A percentile compares a stretch with the other conserved stretches of the same genome.
Conservation (phyloP, 92 coral and sea anemone genomes). For the Parazoanthus swiftii region DNA sequence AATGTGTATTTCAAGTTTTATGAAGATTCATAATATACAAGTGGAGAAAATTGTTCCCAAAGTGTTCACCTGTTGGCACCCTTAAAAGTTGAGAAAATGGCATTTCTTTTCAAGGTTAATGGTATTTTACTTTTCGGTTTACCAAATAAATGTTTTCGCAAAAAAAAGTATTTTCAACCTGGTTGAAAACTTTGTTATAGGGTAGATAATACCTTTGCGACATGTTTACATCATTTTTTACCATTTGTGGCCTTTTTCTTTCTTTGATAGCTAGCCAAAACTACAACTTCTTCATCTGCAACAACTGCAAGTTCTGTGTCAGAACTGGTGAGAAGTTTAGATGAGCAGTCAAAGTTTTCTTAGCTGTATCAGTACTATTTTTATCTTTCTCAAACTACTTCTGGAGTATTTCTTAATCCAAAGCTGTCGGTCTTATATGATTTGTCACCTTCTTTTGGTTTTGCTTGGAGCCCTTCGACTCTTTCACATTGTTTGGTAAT, state of each 20-base stretch:
- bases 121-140: too few species aligned
- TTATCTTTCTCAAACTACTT: neutral
- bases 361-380: conserved; percentile 11
- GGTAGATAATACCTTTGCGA: neutral
- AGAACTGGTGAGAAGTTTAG: conserved; percentile 5
- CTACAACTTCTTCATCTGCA: conserved; percentile 5
- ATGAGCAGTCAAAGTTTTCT: conserved; percentile 3
- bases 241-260: neutral
- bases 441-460: conserved; percentile 13
- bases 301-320: neutral
- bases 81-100: neutral
- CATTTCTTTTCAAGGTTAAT: neutral
- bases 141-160: too few species aligned
- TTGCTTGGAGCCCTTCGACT: neutral
- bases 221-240: neutral
- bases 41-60: neutral
- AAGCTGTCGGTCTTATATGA: conserved; percentile 5
- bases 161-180: too few species aligned
- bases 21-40: neutral
- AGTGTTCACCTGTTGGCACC: neutral
- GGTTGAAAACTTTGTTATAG: too few species aligned
- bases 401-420: conserved; percentile 12
- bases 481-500: conserved; percentile 5
- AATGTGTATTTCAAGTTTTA: neutral
- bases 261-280: neutral